A percentile compares a stretch with the other conserved stretches of the same genome.
Conservation (phyloP, 2,888 invertebrate species). For the Aphodius granarius region DNA sequence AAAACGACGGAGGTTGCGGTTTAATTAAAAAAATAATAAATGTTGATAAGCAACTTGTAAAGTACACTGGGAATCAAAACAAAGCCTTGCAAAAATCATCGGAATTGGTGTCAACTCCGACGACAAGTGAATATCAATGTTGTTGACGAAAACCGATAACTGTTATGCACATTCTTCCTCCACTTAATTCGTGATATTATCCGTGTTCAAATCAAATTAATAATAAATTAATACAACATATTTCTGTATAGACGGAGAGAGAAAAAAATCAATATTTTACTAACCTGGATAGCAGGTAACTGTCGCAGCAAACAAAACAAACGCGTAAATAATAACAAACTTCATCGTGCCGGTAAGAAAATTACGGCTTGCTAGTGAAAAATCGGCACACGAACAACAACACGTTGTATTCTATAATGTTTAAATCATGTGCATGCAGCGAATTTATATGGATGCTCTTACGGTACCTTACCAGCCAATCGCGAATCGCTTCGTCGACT, state of each 20-base stretch:
- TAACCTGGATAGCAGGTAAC: conserved; percentile 4
- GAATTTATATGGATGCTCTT: background rate
- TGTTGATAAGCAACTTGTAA: background rate
- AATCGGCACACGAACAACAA: background rate
- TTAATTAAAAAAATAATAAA: background rate
- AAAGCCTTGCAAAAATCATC: background rate
- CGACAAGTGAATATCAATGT: background rate
- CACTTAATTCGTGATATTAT: background rate
- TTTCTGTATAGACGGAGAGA: background rate
- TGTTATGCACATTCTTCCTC: background rate
- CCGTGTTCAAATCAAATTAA: background rate
- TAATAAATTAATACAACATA: background rate
- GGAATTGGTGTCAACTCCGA: background rate
- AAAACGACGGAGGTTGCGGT: background rate
- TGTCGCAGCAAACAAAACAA: background rate
- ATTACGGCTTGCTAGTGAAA: background rate
- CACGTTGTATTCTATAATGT: background rate
- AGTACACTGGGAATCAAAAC: background rate
- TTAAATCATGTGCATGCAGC: background rate
- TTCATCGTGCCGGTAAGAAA: background rate
- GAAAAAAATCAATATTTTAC: conserved; percentile 6
- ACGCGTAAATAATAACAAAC: background rate
- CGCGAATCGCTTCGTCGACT: background rate
- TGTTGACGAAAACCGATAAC: background rate
- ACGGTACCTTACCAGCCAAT: conserved; percentile 7